phyloP scores from a whole-genome alignment of 2,113 vertebrate genomes.

The Dipodomys stephensi region DNA sequence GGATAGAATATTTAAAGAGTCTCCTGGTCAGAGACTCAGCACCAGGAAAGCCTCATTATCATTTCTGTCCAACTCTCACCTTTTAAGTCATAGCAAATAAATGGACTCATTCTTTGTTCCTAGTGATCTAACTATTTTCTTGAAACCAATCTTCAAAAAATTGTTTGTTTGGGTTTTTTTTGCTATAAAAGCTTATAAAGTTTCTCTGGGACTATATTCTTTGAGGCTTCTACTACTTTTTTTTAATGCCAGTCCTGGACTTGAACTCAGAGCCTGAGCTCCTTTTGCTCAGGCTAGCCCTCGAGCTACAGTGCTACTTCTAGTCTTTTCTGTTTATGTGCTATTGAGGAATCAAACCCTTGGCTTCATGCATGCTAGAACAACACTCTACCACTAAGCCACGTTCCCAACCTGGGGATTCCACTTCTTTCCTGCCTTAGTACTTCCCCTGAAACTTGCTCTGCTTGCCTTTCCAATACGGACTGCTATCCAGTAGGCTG shows the following conservation, averaged over 20 bases:
- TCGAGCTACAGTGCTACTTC: no score
- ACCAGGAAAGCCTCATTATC: neutral
- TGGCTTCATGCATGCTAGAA: no score
- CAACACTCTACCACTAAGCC: no score
- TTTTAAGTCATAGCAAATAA: neutral
- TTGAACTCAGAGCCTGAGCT: no score
- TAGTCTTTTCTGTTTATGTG: no score
- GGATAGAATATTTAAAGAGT: neutral
- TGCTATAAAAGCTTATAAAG: neutral
- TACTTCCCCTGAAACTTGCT: neutral
- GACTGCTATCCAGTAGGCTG: neutral
- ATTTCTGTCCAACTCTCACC: neutral
- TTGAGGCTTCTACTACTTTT: neutral
- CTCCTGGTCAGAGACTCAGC: neutral
- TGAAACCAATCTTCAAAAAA: conserved; percentile 37
- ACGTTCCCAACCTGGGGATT: no score
- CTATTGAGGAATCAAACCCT: no score
- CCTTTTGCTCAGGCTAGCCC: no score
- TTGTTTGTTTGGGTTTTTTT: neutral
- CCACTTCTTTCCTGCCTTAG: neutral
- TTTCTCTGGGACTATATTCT: neutral
- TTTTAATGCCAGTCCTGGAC: no score
- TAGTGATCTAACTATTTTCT: neutral
- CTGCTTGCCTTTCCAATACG: neutral
- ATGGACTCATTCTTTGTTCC: neutral